Percentiles rank a stretch among this genome's conserved stretches.
phyloP scores from a whole-genome alignment of 1,140 invertebrate genomes.

The Eueides isabella region DNA sequence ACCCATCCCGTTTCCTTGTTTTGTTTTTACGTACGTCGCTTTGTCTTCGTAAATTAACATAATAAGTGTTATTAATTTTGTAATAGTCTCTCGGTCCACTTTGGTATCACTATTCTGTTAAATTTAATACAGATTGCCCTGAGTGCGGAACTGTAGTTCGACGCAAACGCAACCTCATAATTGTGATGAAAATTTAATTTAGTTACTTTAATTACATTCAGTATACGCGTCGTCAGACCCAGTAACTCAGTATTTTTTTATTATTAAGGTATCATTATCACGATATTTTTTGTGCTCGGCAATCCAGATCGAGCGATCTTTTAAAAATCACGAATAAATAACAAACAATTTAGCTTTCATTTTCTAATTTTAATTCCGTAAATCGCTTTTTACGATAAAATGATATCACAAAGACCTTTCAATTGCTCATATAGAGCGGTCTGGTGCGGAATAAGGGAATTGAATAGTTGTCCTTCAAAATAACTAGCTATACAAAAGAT shows the following conservation, averaged over 20 bases:
- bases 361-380: conserved; percentile 3
- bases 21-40: not conserved
- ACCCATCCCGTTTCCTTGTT: conserved; percentile 20
- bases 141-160: not conserved
- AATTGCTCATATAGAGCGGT: not conserved
- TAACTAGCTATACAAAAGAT: conserved; percentile 6
- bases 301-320: not conserved
- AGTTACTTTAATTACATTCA: not conserved
- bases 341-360: not conserved
- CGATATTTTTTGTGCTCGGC: no score
- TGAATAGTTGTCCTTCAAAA: not conserved
- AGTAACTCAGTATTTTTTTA: not conserved
- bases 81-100: not conserved
- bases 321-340: not conserved
- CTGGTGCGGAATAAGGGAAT: conserved; percentile 3
- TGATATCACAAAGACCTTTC: not conserved
- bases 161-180: not conserved
- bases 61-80: not conserved
- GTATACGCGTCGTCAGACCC: not conserved
- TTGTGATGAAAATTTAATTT: not conserved
- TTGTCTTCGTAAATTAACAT: not conserved
- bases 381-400: not conserved
- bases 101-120: not conserved
- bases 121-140: not conserved
- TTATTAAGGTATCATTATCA: not conserved